Base-by-base conservation (phyloP, 2,113 vertebrate species). In the Cyanocitta stelleri region DNA sequence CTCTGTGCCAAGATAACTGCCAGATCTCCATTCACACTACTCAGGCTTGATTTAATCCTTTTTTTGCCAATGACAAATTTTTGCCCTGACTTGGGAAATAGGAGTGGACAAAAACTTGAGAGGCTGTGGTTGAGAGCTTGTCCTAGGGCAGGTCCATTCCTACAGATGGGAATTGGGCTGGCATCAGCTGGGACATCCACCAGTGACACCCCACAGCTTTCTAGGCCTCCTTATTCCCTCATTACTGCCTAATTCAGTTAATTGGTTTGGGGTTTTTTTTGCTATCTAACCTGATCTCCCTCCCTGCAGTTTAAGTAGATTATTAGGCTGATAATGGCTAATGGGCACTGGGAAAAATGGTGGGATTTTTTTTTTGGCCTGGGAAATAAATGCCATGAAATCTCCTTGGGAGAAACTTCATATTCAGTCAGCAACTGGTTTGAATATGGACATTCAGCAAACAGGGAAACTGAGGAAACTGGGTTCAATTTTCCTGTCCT, bases 401-500 rank as follows among this genome's bases (percentile, higher is more conserved):
- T 85, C 54, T 91, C 58, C 69, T 43, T 52, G 85, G 76, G 91
- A 86, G 41, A 91, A 96, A 89, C 33, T 56, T 71, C 39, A 41
- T 41, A 41, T 41, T 41, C 44, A 24, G 23, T 18, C 81, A 67
- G 23, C 49, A 90, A 27, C 59, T 61, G 86, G 76, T 85, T 80
- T 68, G 80, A 92, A 90, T 41, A 56, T 35, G 21, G 29, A 48
- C 24, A 2, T 62, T 90, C 89, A 95, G 90, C 55, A 97, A 95
- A 71, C 32, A 63, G 94, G 81, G 97, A 97, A 97, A 96, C 90
- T 92, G 95, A 96, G 95, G 91, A 89, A 96, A 71, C 29, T 16
- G 19, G 62, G 54, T 46, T 86, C 69, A 59, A 39, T 82, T 93
- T 94, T 41, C 58, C 74, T 78, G 81, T 62, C 37, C 20, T 94